Percentiles rank a stretch among this genome's conserved stretches.
Conservation (phyloP, 2,888 invertebrate genomes). For the Neocrepidodera transversa region DNA sequence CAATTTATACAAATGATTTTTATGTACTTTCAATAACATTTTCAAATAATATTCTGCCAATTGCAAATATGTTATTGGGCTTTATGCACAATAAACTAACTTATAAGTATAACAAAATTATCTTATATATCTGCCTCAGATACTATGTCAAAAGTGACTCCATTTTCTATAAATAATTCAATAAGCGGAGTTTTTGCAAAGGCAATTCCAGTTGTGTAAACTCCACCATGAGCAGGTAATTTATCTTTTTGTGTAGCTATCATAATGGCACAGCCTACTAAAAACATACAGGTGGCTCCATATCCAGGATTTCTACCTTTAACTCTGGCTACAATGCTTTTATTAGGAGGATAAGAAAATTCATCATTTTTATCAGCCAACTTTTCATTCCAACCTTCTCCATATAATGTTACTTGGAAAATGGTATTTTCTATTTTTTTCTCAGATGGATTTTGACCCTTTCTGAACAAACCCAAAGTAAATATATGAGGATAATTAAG, state of each 20-base stretch:
- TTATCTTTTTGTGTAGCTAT: conserved; percentile 77
- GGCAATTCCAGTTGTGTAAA: conserved; percentile 84
- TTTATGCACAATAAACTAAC: too few relatives aligned
- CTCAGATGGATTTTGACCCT: conserved; percentile 53
- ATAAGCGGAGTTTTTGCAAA: conserved; percentile 83
- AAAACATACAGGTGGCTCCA: conserved; percentile 77
- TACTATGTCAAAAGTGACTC: conserved; percentile 72
- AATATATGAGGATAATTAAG: conserved; percentile 59
- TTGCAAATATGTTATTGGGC: too few relatives aligned
- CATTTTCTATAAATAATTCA: conserved; percentile 74
- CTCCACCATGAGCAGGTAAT: conserved; percentile 81
- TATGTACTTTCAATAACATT: too few relatives aligned
- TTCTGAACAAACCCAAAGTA: conserved; percentile 28
- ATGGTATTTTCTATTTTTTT: conserved; percentile 66
- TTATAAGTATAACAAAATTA: too few relatives aligned
- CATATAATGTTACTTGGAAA: conserved; percentile 76
- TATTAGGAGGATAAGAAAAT: conserved; percentile 64
- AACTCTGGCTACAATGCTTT: conserved; percentile 72
- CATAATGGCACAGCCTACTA: conserved; percentile 77
- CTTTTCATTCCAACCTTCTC: conserved; percentile 79
- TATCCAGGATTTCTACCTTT: conserved; percentile 79
- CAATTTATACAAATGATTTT: too few relatives aligned
- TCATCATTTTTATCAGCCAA: conserved; percentile 65
- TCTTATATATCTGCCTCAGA: conserved; percentile 32
- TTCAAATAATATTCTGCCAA: too few relatives aligned